Evolutionary conservation across 2,797 vertebrate species (phyloP).

Genomic region (Presbytis comata): DNA sequence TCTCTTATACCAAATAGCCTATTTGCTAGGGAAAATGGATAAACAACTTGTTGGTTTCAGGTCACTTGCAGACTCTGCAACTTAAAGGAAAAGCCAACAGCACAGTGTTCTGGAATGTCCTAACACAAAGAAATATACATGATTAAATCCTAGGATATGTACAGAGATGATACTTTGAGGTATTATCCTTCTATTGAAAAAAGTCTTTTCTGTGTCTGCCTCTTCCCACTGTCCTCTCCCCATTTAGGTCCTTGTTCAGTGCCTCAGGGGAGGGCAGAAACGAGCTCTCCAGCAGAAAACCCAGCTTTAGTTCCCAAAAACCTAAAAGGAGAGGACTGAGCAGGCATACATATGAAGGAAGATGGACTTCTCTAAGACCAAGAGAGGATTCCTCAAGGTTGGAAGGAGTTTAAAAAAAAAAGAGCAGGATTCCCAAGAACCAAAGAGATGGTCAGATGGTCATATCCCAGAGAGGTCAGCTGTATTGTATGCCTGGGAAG

Average conservation of each 20-base stretch:
- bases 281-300: not conserved
- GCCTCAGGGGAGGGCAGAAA: not conserved
- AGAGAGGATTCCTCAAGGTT: not conserved
- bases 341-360: not conserved
- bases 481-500: not conserved
- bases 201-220: not conserved
- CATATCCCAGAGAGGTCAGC: not conserved
- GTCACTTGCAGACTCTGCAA: not conserved
- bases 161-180: not conserved
- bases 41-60: constrained; percentile 13
- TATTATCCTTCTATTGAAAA: not conserved
- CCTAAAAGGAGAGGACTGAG: not conserved
- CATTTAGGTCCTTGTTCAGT: not conserved
- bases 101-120: not conserved
- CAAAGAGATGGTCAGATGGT: not conserved
- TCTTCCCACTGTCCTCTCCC: not conserved
- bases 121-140: not conserved
- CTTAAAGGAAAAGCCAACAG: not conserved
- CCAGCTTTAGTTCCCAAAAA: not conserved
- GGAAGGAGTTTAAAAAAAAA: not conserved
- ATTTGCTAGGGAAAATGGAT: not conserved
- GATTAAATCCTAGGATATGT: not conserved
- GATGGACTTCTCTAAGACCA: not conserved
- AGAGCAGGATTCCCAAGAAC: not conserved
- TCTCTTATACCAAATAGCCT: constrained; percentile 38